Conservation (phyloP, 2,888 invertebrate species). For the Unio pictorum region DNA sequence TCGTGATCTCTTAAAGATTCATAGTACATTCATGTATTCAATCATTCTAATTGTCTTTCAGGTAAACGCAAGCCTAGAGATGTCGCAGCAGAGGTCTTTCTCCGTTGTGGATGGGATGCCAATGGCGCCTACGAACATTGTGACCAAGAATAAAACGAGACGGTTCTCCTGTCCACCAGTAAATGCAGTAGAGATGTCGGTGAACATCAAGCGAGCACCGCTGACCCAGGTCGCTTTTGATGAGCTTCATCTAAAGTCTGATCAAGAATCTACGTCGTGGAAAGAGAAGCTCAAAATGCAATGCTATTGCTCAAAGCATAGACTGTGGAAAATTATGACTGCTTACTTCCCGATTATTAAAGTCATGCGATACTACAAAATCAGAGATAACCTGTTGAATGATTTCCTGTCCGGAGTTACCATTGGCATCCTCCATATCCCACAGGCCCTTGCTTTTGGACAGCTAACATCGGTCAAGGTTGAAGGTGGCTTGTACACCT, state of each 20-base stretch:
- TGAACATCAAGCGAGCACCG: slow-evolving; percentile 43
- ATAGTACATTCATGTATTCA: no score
- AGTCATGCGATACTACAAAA: slow-evolving; percentile 59
- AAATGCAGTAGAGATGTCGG: slow-evolving; percentile 31
- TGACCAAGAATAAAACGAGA: slow-evolving; percentile 26
- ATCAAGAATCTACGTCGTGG: slow-evolving; percentile 20
- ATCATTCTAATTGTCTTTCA: no score
- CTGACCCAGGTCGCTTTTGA: slow-evolving; percentile 56
- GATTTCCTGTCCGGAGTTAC: slow-evolving; percentile 68
- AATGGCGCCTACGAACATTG: slow-evolving; percentile 5
- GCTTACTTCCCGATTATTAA: slow-evolving; percentile 58
- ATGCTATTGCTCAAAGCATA: slow-evolving; percentile 50
- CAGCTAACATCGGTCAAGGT: slow-evolving; percentile 60
- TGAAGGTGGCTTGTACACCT: slow-evolving; percentile 63
- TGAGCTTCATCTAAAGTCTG: slow-evolving; percentile 49
- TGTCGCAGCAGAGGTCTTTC: slow-evolving; percentile 12
- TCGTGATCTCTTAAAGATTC: no score
- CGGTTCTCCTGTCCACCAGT: slow-evolving; percentile 45
- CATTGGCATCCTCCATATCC: slow-evolving; percentile 68
- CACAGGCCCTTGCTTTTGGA: slow-evolving; percentile 67
- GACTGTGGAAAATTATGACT: slow-evolving; percentile 49
- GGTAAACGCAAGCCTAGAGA: no score
- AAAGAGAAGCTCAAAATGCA: slow-evolving; percentile 34
- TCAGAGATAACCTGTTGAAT: slow-evolving; percentile 50
- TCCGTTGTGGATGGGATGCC: slow-evolving; percentile 24